A percentile compares a stretch with the other conserved stretches of the same genome.
phyloP scores from a whole-genome alignment of 2,888 invertebrate species.

The Himalopsyche kuldschensis region DNA sequence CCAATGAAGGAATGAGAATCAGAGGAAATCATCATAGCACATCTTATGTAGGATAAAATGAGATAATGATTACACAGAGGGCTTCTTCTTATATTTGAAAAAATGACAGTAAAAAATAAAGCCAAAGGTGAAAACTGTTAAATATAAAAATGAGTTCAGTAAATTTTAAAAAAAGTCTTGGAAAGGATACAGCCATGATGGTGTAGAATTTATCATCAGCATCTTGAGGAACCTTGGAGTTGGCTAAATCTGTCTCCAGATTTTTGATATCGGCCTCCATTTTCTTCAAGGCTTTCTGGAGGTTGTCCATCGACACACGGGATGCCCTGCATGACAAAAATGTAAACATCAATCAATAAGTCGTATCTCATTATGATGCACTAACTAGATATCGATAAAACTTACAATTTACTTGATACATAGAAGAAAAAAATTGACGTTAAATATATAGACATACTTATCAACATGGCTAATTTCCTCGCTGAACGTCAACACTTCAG shows the following conservation, averaged over 20 bases:
- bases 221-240: constrained; percentile 76
- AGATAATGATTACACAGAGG: neutral
- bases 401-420: too few species aligned
- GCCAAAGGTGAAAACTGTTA: too few species aligned
- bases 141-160: too few species aligned
- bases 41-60: too few species aligned
- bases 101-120: too few species aligned
- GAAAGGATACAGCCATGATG: constrained; percentile 84
- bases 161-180: neutral
- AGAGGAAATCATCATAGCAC: neutral
- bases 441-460: constrained; percentile 51
- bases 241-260: constrained; percentile 87
- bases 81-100: too few species aligned
- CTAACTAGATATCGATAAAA: too few species aligned
- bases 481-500: constrained; percentile 78
- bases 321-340: constrained; percentile 68
- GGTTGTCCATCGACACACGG: constrained; percentile 78
- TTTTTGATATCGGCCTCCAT: constrained; percentile 88
- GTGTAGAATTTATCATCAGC: constrained; percentile 84
- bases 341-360: neutral
- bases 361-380: too few species aligned
- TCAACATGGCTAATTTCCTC: constrained; percentile 92
- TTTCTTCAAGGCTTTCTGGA: constrained; percentile 77
- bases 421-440: neutral
- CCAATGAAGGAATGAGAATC: neutral